These are phyloP conservation scores for Polydesmus complanatus DNA, from an alignment of 2,888 invertebrate genomes.

Conservation along the genomic window DNA sequence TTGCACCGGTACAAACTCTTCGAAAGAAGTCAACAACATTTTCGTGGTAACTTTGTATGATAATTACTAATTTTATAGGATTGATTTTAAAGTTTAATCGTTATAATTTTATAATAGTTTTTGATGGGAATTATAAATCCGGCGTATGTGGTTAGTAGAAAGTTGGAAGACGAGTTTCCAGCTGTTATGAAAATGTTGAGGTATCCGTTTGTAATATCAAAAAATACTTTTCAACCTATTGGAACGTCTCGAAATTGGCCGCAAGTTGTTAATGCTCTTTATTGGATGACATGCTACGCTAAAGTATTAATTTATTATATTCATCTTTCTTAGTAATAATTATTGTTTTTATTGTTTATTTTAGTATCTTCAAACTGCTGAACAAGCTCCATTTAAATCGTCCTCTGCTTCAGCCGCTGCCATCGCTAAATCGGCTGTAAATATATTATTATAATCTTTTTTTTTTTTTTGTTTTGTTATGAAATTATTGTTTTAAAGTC, in stretches of 20 bases:
- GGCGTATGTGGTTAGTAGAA: no score
- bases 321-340: not conserved
- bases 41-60: no score
- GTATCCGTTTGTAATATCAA: no score
- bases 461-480: not conserved
- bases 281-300: not conserved
- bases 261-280: not conserved
- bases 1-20: no score
- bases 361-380: not conserved
- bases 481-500: not conserved
- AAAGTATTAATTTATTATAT: not conserved
- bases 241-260: constrained; percentile 10
- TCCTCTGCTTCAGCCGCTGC: not conserved
- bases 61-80: no score
- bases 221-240: no score
- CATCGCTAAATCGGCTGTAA: not conserved
- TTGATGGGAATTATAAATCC: no score
- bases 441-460: not conserved
- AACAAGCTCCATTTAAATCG: not conserved
- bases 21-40: no score
- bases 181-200: no score
- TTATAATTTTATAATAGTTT: no score
- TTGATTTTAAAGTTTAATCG: no score
- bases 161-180: no score
- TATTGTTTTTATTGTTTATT: not conserved